Base-by-base conservation (phyloP, 2,113 vertebrate species). In the Haliaeetus leucogaster region DNA sequence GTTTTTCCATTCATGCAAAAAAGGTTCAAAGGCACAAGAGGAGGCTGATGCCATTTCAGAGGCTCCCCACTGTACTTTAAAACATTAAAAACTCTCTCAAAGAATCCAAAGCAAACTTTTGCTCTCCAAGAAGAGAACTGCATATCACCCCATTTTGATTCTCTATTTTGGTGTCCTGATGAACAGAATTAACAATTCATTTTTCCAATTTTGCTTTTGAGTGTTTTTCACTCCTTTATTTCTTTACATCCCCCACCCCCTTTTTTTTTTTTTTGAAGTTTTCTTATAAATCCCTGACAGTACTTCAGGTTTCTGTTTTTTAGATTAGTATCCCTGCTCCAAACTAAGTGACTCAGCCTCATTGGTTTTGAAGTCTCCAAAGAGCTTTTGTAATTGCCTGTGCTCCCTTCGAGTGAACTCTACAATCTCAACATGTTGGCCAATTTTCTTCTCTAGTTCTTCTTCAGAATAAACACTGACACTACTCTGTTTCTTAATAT, bases 391-490 rank as follows among this genome's bases (percentile, higher is more conserved):
- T 42, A 95, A 96, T 86, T 93, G 50, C 38, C 50, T 77, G 14
- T 80, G 59, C 55, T 80, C 53, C 66, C 40, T 93, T 88, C 0
- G 0, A 86, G 58, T 82, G 86, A 95, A 80, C 76, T 74, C 71
- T 53, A 55, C 92, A 82, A 61, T 84, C 95, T 95, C 72, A 70
- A 48, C 40, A 66, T 4, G 40, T 72, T 85, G 81, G 68, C 82
- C 77, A 93, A 93, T 94, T 93, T 94, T 93, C 82, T 94, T 86
- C 70, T 91, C 74, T 34, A 72, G 74, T 45, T 93, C 78, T 84
- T 87, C 73, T 89, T 79, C 82, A 94, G 55, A 96, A 95, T 66
- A 94, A 97, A 97, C 88, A 95, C 68, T 93, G 95, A 90, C 81
- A 94, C 38, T 26, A 32, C 45, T 90, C 52, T 82, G 45, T 83